A percentile compares a stretch with the other conserved stretches of the same genome.
Conservation (phyloP, 2,888 invertebrate species). For the Lycaena phlaeas region DNA sequence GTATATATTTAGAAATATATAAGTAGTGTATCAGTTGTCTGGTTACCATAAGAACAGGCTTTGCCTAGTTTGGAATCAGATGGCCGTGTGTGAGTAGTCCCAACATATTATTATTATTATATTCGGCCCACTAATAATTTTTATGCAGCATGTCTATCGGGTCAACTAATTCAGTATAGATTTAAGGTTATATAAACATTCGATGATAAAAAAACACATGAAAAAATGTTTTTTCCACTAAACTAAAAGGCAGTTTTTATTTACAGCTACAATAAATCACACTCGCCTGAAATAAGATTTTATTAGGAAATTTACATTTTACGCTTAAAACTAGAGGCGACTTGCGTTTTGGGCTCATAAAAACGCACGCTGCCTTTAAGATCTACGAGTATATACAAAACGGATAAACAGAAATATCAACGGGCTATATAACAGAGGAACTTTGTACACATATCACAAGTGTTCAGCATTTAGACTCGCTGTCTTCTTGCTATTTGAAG, state of each 20-base stretch:
- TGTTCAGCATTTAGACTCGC: conserved; percentile 53
- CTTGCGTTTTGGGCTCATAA: conserved; percentile 64
- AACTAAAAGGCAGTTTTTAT: neutral
- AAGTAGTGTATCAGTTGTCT: too few species aligned
- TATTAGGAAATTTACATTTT: conserved; percentile 32
- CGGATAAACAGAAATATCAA: neutral
- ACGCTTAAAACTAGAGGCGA: conserved; percentile 20
- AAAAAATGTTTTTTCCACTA: neutral
- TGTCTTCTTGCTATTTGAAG: conserved; percentile 59
- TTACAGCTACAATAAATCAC: conserved; percentile 9
- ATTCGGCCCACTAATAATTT: too few species aligned
- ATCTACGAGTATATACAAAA: neutral
- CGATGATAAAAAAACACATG: neutral
- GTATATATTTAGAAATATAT: too few species aligned
- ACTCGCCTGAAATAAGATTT: conserved; percentile 26
- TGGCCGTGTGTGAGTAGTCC: too few species aligned
- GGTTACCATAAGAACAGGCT: too few species aligned
- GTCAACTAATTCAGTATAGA: too few species aligned
- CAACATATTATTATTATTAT: too few species aligned
- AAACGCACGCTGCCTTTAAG: conserved; percentile 50
- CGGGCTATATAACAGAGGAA: conserved; percentile 34
- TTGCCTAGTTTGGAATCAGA: too few species aligned
- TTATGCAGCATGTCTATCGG: too few species aligned
- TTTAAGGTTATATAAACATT: too few species aligned
- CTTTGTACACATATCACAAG: conserved; percentile 40